Conservation (phyloP, 2,888 invertebrate species). For the Polydrusus cervinus region DNA sequence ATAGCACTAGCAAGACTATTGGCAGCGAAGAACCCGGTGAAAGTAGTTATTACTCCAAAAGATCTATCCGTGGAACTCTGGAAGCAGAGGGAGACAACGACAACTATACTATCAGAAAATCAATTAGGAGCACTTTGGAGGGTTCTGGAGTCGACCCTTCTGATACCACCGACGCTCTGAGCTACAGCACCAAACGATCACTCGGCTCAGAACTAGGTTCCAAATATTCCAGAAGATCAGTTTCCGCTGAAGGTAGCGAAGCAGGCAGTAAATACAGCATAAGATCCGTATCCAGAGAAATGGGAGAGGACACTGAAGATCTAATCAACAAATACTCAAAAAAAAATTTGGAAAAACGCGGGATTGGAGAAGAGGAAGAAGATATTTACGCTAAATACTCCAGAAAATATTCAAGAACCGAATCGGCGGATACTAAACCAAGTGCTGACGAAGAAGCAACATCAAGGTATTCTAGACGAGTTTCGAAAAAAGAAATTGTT, state of each 20-base stretch:
- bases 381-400: conserved; percentile 64
- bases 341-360: conserved; percentile 60
- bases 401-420: conserved; percentile 63
- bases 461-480: conserved; percentile 58
- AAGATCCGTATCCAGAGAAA: conserved; percentile 53
- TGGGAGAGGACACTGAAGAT: conserved; percentile 61
- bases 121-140: conserved; percentile 61
- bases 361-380: conserved; percentile 66
- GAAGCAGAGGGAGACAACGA: conserved; percentile 65
- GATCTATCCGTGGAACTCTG: conserved; percentile 59
- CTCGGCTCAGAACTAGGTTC: conserved; percentile 60
- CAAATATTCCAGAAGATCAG: conserved; percentile 59
- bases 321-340: conserved; percentile 60
- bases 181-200: conserved; percentile 59
- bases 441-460: conserved; percentile 54
- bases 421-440: conserved; percentile 56
- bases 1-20: conserved; percentile 55
- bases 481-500: conserved; percentile 58
- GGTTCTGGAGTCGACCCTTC: conserved; percentile 60
- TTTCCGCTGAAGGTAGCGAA: conserved; percentile 60
- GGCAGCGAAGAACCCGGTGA: conserved; percentile 57
- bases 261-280: conserved; percentile 55
- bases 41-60: conserved; percentile 62
- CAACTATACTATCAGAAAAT: conserved; percentile 62
- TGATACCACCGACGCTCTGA: conserved; percentile 57